phyloP scores from a whole-genome alignment of 2,888 invertebrate genomes.

The Agrilus biguttatus region DNA sequence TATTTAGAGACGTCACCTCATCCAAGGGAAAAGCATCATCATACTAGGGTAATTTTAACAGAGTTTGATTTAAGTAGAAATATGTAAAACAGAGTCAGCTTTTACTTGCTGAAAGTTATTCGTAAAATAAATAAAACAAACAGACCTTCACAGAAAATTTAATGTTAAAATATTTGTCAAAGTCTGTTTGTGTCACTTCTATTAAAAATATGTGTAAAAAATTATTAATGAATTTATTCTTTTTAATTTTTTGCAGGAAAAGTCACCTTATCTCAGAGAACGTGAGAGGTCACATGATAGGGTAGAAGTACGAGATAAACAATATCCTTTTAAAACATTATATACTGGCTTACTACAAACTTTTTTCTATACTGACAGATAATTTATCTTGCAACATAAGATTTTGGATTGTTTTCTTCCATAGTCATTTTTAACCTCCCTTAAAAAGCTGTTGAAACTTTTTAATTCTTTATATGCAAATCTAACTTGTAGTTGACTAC shows the following conservation, averaged over 20 bases:
- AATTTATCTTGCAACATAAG: background rate
- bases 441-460: too few species aligned
- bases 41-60: constrained; percentile 47
- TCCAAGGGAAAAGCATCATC: constrained; percentile 60
- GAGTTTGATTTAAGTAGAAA: background rate
- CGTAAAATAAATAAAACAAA: too few species aligned
- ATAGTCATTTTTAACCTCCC: background rate
- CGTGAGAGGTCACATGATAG: constrained; percentile 64
- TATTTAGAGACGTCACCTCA: constrained; percentile 43
- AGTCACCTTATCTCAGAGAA: constrained; percentile 57
- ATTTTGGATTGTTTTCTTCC: constrained; percentile 4
- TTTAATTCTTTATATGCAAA: too few species aligned
- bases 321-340: constrained; percentile 54
- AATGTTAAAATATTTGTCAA: too few species aligned
- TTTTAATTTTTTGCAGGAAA: constrained; percentile 47
- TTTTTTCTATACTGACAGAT: too few species aligned
- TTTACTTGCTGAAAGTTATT: too few species aligned
- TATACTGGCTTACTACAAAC: background rate
- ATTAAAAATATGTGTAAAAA: too few species aligned
- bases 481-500: too few species aligned
- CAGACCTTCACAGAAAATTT: too few species aligned
- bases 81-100: too few species aligned
- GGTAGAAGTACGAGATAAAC: constrained; percentile 61
- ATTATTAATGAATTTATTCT: background rate
- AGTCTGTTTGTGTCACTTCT: too few species aligned